A percentile compares a stretch with the other conserved stretches of the same genome.
These are phyloP conservation scores for Cheilosia pagana DNA, from an alignment of 2,888 invertebrate species.

Conservation along the genomic window DNA sequence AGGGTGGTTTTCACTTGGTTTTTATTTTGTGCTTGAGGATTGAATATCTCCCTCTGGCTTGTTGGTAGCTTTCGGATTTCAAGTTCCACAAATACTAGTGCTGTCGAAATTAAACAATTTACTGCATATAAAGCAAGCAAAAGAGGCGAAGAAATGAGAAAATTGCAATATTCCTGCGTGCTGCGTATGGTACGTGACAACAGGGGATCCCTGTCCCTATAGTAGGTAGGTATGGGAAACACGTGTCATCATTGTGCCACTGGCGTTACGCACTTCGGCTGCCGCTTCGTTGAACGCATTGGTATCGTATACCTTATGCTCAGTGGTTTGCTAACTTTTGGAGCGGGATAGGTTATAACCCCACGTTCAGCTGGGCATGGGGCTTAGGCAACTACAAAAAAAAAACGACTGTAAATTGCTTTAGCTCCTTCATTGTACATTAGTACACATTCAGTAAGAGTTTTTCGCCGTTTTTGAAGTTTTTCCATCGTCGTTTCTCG, in stretches of 20 bases:
- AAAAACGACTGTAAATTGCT: conserved; percentile 48
- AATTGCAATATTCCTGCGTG: conserved; percentile 70
- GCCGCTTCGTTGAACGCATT: conserved; percentile 46
- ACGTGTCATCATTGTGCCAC: conserved; percentile 70
- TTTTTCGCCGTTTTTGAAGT: conserved; percentile 9
- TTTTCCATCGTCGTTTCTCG: conserved; percentile 18
- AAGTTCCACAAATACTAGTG: conserved; percentile 27
- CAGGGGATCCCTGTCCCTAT: conserved; percentile 10
- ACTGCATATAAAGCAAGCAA: conserved; percentile 41
- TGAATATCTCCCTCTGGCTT: conserved; percentile 10
- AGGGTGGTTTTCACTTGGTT: conserved; percentile 62
- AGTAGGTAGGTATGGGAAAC: conserved; percentile 58
- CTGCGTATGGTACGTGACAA: conserved; percentile 54
- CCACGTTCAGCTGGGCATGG: conserved; percentile 1
- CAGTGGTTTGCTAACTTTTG: conserved; percentile 47
- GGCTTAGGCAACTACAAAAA: conserved; percentile 50
- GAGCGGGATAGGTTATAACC: conserved; percentile 31
- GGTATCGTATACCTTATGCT: neutral
- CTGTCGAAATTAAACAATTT: conserved; percentile 68
- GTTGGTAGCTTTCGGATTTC: conserved; percentile 3
- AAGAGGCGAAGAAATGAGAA: conserved; percentile 51
- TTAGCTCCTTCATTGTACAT: conserved; percentile 64
- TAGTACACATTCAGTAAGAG: conserved; percentile 38
- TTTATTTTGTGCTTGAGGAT: neutral
- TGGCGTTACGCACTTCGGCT: conserved; percentile 68